Evolutionary conservation across 2,113 vertebrate genomes (phyloP), one percentile per base, ranked within the genome.

Genomic region (Solea solea): DNA sequence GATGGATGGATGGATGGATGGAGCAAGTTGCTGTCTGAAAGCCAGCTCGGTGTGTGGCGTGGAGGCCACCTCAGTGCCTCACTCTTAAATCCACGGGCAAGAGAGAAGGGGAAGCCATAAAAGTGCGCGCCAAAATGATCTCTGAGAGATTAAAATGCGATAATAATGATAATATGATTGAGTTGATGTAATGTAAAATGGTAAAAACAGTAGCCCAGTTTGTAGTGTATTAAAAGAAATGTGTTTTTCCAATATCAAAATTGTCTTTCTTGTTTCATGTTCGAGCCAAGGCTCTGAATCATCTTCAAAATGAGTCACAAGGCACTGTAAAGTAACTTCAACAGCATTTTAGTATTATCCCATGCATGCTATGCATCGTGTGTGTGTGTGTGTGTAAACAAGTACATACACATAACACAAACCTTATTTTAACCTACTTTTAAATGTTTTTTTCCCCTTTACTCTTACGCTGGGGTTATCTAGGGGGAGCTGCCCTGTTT

Each of bases 401-500:
- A 21, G 21, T 21, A 21, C 21, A 40, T 52, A 69, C 13, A 45
- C 34, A 66, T 5, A 45, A 34, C 51, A 52, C 45, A 64, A 61
- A 72, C 34, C 45, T 40, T 53, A 63, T 80, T 84, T 87, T 79
- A 81, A 77, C 77, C 66, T 81, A 77, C 55, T 85, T 79, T 57
- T 39, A 55, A 9, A 64, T 46, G 56, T 64, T 74, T 79, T 72
- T 64, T 6, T 51, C 14, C 12, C 15, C 53, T 64, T 72, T 68
- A 54, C 52, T 75, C 45, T 83, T 77, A 79, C 60, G 66, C 56
- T 69, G 64, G 81, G 81, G 71, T 88, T 87, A 86, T 77, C 58
- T 74, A 60, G 67, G 64, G 79, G 65, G 75, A 81, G 66, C 78
- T 87, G 86, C 84, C 81, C 88, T 83, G 83, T 59, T 90, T 90